Percentiles rank a stretch among this genome's conserved stretches.
Evolutionary conservation across 2,113 vertebrate species (phyloP).

Genomic region (Grammomys dolichurus): DNA sequence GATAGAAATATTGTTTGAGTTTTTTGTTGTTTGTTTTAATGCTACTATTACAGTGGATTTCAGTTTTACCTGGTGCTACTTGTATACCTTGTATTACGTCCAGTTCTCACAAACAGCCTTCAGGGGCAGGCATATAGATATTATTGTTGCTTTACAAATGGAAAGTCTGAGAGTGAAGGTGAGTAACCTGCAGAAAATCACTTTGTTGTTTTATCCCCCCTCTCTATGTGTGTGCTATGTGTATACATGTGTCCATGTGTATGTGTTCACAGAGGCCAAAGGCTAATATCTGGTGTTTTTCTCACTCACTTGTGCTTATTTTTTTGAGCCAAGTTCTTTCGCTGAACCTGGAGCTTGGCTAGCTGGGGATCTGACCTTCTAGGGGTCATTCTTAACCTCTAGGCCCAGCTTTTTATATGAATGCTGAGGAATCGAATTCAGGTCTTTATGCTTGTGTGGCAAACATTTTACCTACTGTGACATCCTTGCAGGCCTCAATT

Average conservation of each 20-base stretch:
- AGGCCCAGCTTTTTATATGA: too few species aligned
- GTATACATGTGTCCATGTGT: not conserved
- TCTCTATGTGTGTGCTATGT: not conserved
- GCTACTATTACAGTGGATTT: not conserved
- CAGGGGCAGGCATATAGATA: not conserved
- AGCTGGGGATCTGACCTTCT: not conserved
- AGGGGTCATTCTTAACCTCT: too few species aligned
- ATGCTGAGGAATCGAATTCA: too few species aligned
- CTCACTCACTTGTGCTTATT: not conserved
- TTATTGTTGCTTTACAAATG: slow-evolving; percentile 2
- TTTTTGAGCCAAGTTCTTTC: not conserved
- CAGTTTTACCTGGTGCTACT: not conserved
- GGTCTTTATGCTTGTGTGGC: not conserved
- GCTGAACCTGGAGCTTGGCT: not conserved
- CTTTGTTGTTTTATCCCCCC: not conserved
- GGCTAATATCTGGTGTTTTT: not conserved
- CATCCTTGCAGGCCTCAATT: not conserved
- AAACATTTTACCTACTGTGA: not conserved
- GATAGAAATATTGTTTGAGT: not conserved
- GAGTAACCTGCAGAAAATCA: not conserved
- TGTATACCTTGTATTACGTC: not conserved
- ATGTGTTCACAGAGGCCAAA: not conserved
- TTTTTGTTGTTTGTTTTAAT: not conserved
- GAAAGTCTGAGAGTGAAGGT: not conserved
- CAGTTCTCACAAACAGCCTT: not conserved